A percentile compares a stretch with the other conserved stretches of the same genome.
Evolutionary conservation across 1,140 invertebrate genomes (phyloP).

Genomic region (Zelostemma sp.): DNA sequence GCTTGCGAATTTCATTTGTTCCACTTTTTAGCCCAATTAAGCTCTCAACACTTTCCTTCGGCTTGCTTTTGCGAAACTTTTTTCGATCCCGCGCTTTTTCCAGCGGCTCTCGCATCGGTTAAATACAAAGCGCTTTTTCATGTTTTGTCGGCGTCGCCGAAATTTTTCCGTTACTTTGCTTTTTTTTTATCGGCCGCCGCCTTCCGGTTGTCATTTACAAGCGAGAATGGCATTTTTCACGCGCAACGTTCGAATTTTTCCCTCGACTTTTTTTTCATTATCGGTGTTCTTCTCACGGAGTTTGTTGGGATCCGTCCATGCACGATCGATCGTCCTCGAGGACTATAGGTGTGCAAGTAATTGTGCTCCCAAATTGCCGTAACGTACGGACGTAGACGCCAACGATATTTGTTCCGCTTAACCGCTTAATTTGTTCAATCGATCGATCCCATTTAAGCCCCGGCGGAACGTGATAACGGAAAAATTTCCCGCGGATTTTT

Average conservation of each 20-base stretch:
- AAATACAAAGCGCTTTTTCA: constrained; percentile 37
- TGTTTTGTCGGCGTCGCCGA: constrained; percentile 13
- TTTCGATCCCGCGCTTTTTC: constrained; percentile 5
- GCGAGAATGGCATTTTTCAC: constrained; percentile 43
- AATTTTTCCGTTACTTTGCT: background rate
- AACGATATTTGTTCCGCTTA: constrained; percentile 52
- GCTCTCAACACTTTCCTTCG: background rate
- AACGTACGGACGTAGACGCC: constrained; percentile 42
- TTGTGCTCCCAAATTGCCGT: constrained; percentile 49
- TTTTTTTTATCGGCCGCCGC: constrained; percentile 17
- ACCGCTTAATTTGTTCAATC: constrained; percentile 55
- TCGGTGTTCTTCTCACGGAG: constrained; percentile 26
- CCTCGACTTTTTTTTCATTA: constrained; percentile 36
- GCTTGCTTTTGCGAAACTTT: constrained; percentile 4
- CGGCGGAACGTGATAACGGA: constrained; percentile 40
- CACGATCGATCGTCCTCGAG: constrained; percentile 41
- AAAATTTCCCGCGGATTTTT: constrained; percentile 33
- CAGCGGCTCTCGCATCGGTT: background rate
- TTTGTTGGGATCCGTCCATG: constrained; percentile 23
- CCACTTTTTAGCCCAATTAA: constrained; percentile 6
- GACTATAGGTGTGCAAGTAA: constrained; percentile 40
- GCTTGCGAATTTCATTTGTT: constrained; percentile 6
- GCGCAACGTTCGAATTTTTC: constrained; percentile 25
- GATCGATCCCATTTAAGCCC: constrained; percentile 44
- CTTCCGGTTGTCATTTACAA: constrained; percentile 34